Evolutionary conservation across 2,888 invertebrate genomes (phyloP).

Genomic region (Prosapia bicincta): DNA sequence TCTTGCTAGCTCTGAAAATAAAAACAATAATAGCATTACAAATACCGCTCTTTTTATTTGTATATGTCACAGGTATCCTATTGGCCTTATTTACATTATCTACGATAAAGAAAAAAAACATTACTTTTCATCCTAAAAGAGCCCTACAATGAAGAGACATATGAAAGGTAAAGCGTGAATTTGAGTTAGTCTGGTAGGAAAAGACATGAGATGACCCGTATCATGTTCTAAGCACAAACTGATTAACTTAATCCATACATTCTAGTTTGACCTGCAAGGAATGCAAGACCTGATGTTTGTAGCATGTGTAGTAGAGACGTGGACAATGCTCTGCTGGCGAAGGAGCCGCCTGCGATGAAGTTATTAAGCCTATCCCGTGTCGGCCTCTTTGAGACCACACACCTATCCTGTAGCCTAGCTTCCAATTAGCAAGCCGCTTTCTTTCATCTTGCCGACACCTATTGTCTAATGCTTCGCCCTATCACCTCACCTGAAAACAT

Average conservation of each 20-base stretch:
- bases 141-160: too few relatives aligned
- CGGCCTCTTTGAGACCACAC: conserved; percentile 35
- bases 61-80: too few relatives aligned
- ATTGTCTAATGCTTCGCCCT: conserved; percentile 6
- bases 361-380: conserved; percentile 28
- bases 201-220: too few relatives aligned
- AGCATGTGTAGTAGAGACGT: conserved; percentile 7
- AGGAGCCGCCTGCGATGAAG: conserved; percentile 24
- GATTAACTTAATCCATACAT: background rate
- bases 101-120: too few relatives aligned
- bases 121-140: too few relatives aligned
- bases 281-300: conserved; percentile 10
- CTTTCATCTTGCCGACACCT: conserved; percentile 36
- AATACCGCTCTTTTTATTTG: too few relatives aligned
- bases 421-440: conserved; percentile 33
- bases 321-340: conserved; percentile 18
- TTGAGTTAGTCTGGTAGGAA: too few relatives aligned
- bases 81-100: too few relatives aligned
- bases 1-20: too few relatives aligned
- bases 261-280: background rate
- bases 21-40: too few relatives aligned
- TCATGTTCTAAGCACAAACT: too few relatives aligned
- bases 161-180: too few relatives aligned
- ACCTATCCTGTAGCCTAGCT: conserved; percentile 22
- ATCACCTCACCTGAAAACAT: conserved; percentile 24